Percentiles rank a stretch among this genome's conserved stretches.
Evolutionary conservation across 2,888 invertebrate species (phyloP).

Genomic region (Entomobrya multifasciata): DNA sequence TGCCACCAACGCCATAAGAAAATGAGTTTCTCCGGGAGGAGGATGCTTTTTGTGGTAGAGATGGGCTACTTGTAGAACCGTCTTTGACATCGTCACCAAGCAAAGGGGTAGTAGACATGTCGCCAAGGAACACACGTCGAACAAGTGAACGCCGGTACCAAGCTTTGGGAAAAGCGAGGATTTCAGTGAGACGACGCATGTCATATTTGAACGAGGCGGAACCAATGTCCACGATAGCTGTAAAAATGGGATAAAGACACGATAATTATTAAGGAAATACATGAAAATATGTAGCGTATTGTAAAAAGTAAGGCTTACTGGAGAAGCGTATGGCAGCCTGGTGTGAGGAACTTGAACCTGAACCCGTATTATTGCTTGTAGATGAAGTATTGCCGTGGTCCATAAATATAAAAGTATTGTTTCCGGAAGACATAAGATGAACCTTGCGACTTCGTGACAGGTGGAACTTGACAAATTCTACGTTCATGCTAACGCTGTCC

Average conservation of each 20-base stretch:
- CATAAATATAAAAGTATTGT: slow-evolving; percentile 43
- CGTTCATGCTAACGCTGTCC: slow-evolving; percentile 97
- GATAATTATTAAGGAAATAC: background rate
- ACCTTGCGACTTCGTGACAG: slow-evolving; percentile 92
- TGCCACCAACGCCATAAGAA: slow-evolving; percentile 26
- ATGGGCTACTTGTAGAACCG: slow-evolving; percentile 48
- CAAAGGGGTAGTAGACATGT: slow-evolving; percentile 84
- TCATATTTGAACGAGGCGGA: slow-evolving; percentile 99
- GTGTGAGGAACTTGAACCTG: slow-evolving; percentile 64
- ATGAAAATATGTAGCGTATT: background rate
- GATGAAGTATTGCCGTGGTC: slow-evolving; percentile 30
- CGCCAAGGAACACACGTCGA: slow-evolving; percentile 94
- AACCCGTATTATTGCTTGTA: slow-evolving; percentile 17
- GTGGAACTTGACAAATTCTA: slow-evolving; percentile 98
- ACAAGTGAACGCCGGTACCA: slow-evolving; percentile 98
- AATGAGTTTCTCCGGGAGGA: slow-evolving; percentile 46
- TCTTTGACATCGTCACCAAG: slow-evolving; percentile 81
- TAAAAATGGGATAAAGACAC: slow-evolving; percentile 69
- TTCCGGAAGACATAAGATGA: slow-evolving; percentile 69
- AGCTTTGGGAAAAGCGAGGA: slow-evolving; percentile 98
- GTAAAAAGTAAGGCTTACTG: slow-evolving; percentile 84
- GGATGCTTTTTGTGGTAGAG: slow-evolving; percentile 73
- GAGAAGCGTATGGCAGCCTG: slow-evolving; percentile 95
- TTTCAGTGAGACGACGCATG: slow-evolving; percentile 97
- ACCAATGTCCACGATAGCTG: slow-evolving; percentile 96